Evolutionary conservation across 2,113 vertebrate species (phyloP).

Genomic region (Leptocoma aspasia): DNA sequence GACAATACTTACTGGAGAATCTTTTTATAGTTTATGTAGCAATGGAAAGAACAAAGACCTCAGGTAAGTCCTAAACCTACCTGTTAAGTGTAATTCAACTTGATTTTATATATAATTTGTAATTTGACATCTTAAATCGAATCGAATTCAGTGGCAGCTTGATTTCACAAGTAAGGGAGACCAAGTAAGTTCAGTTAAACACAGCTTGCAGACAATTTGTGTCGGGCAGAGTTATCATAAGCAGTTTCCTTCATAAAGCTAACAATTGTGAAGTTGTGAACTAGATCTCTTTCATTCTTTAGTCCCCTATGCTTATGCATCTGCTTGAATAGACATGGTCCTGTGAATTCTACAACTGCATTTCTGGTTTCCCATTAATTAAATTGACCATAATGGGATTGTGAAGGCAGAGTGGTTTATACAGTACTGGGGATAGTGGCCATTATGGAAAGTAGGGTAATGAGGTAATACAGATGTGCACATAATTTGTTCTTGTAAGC

Average conservation of each 20-base stretch:
- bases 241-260: neutral
- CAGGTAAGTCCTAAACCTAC: slow-evolving; percentile 60
- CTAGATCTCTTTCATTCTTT: neutral
- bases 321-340: neutral
- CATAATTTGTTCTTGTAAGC: neutral
- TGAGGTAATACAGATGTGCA: neutral
- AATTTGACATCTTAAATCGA: neutral
- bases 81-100: neutral
- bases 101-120: neutral
- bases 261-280: neutral
- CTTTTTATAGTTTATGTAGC: slow-evolving; percentile 88
- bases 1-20: slow-evolving; percentile 92
- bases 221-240: neutral
- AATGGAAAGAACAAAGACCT: slow-evolving; percentile 67
- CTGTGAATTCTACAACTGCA: neutral
- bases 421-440: neutral
- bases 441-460: neutral
- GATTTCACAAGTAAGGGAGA: neutral
- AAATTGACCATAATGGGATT: neutral
- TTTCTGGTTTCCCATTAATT: slow-evolving; percentile 1
- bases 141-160: neutral
- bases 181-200: neutral
- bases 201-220: neutral
- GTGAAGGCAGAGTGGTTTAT: neutral
- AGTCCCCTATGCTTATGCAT: neutral